A percentile compares a stretch with the other conserved stretches of the same genome.
Conservation (phyloP, 2,888 invertebrate genomes). For the Drosophila rellima region DNA sequence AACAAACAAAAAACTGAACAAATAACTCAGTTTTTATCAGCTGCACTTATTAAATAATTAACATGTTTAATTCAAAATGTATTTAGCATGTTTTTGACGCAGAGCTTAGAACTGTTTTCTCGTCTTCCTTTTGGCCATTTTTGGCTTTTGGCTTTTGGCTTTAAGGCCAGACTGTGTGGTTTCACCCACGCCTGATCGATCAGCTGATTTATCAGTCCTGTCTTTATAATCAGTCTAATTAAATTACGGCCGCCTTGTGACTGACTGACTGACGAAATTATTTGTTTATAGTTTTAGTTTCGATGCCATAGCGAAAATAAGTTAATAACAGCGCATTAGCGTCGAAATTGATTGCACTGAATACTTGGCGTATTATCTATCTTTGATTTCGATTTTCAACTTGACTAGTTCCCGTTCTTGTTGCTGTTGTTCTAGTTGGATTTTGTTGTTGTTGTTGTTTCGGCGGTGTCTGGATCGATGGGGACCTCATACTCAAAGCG, state of each 20-base stretch:
- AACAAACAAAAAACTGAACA: conserved; percentile 14
- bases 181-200: conserved; percentile 69
- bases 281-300: conserved; percentile 54
- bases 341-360: conserved; percentile 54
- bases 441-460: not conserved
- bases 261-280: conserved; percentile 56
- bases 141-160: conserved; percentile 17
- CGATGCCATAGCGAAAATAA: conserved; percentile 23
- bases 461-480: conserved; percentile 40
- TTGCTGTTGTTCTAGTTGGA: not conserved
- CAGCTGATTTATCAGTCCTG: conserved; percentile 65
- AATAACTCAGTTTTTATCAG: conserved; percentile 65
- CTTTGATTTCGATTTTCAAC: conserved; percentile 47
- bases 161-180: conserved; percentile 23
- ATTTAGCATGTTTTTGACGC: conserved; percentile 49
- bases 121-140: conserved; percentile 5
- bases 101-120: conserved; percentile 23
- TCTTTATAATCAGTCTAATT: conserved; percentile 74
- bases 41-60: conserved; percentile 73
- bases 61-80: conserved; percentile 63
- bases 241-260: conserved; percentile 71
- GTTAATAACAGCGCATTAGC: conserved; percentile 55
- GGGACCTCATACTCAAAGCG: conserved; percentile 19
- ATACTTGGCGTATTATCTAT: conserved; percentile 50
- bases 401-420: conserved; percentile 14